These are phyloP conservation scores for Brienomyrus brachyistius DNA, from an alignment of 2,113 vertebrate species.

Conservation along the genomic window DNA sequence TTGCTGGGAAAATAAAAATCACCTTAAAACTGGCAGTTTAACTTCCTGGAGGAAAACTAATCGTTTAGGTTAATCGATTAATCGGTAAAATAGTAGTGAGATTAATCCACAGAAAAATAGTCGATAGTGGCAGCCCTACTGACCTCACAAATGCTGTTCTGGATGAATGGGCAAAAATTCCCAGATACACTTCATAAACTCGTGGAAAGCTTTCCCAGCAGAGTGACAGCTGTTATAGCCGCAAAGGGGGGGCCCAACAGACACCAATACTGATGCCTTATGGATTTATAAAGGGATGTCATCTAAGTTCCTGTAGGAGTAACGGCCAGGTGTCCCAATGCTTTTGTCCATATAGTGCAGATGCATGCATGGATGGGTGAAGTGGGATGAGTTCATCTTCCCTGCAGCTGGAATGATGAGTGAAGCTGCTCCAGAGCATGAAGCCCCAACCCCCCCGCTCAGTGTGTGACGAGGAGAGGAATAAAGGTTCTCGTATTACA, in stretches of 20 bases:
- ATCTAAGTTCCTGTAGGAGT: neutral
- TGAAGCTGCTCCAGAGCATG: neutral
- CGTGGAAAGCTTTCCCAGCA: neutral
- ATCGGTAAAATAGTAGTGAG: no score
- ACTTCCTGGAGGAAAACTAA: no score
- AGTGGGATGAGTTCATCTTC: neutral
- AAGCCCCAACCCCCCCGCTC: neutral
- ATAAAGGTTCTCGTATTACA: neutral
- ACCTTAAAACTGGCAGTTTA: no score
- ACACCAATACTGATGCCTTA: neutral
- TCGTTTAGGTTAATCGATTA: no score
- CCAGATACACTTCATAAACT: neutral
- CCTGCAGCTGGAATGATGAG: neutral
- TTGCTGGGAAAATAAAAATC: no score
- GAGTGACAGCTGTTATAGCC: neutral
- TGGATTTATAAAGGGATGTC: neutral
- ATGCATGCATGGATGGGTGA: neutral
- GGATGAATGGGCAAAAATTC: neutral
- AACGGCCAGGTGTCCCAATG: neutral
- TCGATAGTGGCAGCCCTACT: no score
- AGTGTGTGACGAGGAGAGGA: neutral
- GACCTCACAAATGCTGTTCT: neutral
- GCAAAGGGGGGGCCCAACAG: neutral
- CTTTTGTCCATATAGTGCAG: neutral
- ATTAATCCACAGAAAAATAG: no score